Percentiles rank a stretch among this genome's conserved stretches.
These are phyloP conservation scores for Ceyx erithaca DNA, from an alignment of 2,797 vertebrate genomes.

Conservation along the genomic window DNA sequence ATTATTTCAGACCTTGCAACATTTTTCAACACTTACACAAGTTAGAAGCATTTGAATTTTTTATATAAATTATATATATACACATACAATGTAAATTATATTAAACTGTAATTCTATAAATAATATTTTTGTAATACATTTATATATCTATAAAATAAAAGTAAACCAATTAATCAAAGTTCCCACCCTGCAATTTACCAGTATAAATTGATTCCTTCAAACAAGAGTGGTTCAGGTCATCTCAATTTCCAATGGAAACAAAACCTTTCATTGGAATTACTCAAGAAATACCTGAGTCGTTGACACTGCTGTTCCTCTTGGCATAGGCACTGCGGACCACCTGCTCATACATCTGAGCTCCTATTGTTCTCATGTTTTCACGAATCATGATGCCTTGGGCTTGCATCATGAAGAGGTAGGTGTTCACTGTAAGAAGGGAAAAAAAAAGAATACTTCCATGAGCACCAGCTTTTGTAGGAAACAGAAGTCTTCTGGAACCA, in stretches of 20 bases:
- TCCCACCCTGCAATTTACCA: background rate
- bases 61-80: background rate
- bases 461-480: background rate
- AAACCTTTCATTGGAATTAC: background rate
- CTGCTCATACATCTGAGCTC: conserved; percentile 95
- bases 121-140: background rate
- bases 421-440: conserved; percentile 86
- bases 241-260: background rate
- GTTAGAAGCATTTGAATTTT: background rate
- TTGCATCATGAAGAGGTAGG: conserved; percentile 99
- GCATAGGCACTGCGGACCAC: conserved; percentile 91
- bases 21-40: background rate
- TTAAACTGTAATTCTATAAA: background rate
- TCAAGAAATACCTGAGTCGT: conserved; percentile 88
- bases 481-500: background rate
- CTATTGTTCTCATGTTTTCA: conserved; percentile 92
- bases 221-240: background rate
- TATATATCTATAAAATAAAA: background rate
- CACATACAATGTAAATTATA: background rate
- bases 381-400: conserved; percentile 93
- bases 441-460: background rate
- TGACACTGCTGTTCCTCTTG: conserved; percentile 85
- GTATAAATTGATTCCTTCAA: background rate
- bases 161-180: background rate
- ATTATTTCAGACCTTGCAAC: background rate